phyloP scores from a whole-genome alignment of 2,888 invertebrate species.

The Macaria notata region DNA sequence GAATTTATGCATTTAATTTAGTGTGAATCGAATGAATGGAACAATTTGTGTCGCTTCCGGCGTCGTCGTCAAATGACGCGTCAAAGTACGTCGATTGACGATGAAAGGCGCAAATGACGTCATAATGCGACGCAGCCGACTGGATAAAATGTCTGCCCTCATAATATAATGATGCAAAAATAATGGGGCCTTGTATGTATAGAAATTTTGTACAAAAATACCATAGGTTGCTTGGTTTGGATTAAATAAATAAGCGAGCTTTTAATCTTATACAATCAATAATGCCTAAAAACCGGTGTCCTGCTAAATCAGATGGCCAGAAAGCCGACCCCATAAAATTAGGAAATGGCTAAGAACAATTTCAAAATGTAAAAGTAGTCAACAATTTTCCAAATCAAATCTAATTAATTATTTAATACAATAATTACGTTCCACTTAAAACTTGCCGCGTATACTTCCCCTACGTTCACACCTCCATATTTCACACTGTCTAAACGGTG shows the following conservation, averaged over 20 bases:
- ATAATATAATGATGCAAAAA: conserved; percentile 1
- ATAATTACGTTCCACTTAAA: too few relatives aligned
- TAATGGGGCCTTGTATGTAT: neutral
- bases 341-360: too few relatives aligned
- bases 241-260: too few relatives aligned
- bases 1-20: conserved; percentile 66
- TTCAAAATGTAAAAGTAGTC: too few relatives aligned
- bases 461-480: neutral
- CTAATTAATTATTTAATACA: too few relatives aligned
- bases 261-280: too few relatives aligned
- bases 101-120: conserved; percentile 29
- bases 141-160: conserved; percentile 10
- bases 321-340: too few relatives aligned
- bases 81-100: conserved; percentile 42
- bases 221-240: too few relatives aligned
- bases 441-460: too few relatives aligned
- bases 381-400: too few relatives aligned
- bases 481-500: conserved; percentile 8
- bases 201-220: neutral
- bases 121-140: conserved; percentile 22
- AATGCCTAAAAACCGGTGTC: too few relatives aligned
- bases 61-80: conserved; percentile 40
- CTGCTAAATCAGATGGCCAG: too few relatives aligned
- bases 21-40: conserved; percentile 57
- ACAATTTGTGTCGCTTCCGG: conserved; percentile 45